Conservation (phyloP, 2,113 vertebrate genomes). For the Cephalopterus ornatus region DNA sequence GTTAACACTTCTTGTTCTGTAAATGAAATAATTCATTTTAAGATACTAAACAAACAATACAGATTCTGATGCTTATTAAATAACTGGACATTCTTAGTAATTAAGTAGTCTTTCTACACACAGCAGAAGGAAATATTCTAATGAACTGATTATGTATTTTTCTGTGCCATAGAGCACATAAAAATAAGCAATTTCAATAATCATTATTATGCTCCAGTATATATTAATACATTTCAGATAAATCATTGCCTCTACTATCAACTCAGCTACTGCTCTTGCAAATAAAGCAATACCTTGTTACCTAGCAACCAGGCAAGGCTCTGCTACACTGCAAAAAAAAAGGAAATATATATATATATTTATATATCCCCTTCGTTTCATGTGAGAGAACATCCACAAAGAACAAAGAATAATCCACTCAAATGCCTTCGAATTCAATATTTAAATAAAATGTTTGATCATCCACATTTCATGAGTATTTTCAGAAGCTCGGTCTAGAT, state of each 20-base stretch:
- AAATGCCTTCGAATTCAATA: conserved; percentile 44
- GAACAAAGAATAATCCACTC: conserved; percentile 49
- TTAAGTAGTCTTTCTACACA: conserved; percentile 29
- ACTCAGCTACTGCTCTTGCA: conserved; percentile 66
- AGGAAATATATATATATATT: not conserved
- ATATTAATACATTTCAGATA: conserved; percentile 66
- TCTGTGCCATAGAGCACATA: not conserved
- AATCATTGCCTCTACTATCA: conserved; percentile 68
- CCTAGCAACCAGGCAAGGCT: conserved; percentile 83
- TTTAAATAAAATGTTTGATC: conserved; percentile 36
- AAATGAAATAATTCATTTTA: not conserved
- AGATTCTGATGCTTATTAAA: not conserved
- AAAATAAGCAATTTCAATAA: conserved; percentile 53
- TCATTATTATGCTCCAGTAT: conserved; percentile 38
- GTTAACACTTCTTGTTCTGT: not conserved
- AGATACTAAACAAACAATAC: not conserved
- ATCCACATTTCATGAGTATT: not conserved
- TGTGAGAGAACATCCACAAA: conserved; percentile 54
- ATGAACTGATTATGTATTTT: not conserved
- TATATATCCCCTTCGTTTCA: conserved; percentile 44
- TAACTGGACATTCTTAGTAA: conserved; percentile 35
- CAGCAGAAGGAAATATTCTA: conserved; percentile 26
- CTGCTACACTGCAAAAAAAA: conserved; percentile 58
- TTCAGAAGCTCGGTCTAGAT: not conserved
- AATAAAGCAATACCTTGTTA: conserved; percentile 82